Evolutionary conservation across 2,797 vertebrate species (phyloP).

Genomic region (Astyanax mexicanus): DNA sequence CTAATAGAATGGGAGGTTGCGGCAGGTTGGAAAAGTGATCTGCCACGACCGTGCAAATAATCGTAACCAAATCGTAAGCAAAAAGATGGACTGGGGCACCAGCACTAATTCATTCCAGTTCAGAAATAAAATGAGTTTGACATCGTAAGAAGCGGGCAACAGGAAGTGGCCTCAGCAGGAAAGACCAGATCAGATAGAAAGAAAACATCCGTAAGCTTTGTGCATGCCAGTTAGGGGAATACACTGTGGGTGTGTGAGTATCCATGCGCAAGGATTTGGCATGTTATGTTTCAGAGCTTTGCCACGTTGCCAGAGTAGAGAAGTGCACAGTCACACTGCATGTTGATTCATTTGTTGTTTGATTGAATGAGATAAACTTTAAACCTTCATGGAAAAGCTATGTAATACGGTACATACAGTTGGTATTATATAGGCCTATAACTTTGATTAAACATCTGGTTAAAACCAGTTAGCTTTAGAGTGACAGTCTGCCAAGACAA

Average conservation of each 20-base stretch:
- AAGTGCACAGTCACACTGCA: not conserved
- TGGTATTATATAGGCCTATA: not conserved
- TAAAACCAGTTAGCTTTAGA: not conserved
- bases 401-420: not conserved
- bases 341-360: not conserved
- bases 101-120: not conserved
- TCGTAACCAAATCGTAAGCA: not conserved
- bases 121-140: conserved; percentile 1
- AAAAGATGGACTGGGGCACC: not conserved
- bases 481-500: not conserved
- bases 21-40: not conserved
- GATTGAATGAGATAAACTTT: not conserved
- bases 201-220: not conserved
- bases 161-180: not conserved
- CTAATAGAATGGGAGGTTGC: not conserved
- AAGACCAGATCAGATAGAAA: conserved; percentile 14
- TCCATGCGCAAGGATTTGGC: not conserved
- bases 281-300: not conserved
- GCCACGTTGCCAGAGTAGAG: not conserved
- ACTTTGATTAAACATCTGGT: not conserved
- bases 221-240: not conserved
- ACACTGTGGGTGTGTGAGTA: not conserved
- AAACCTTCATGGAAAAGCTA: not conserved
- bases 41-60: not conserved
- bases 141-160: not conserved